phyloP scores from a whole-genome alignment of 2,113 vertebrate species.

The Girardinichthys multiradiatus region DNA sequence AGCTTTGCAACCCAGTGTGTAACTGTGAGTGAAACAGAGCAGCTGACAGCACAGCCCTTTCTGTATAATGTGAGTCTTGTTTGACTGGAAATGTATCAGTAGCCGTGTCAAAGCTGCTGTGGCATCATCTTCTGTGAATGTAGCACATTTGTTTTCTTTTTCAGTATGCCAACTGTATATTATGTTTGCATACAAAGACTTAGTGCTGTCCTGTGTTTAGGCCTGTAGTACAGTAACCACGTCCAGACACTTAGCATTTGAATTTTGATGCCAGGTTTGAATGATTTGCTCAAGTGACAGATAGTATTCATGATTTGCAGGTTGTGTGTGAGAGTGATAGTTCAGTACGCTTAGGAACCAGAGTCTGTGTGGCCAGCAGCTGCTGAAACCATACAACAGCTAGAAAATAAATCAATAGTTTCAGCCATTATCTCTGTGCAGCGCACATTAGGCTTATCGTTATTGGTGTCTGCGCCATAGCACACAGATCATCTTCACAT shows the following conservation, averaged over 20 bases:
- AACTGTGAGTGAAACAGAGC: constrained; percentile 16
- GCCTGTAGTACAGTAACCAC: background rate
- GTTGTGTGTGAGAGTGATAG: constrained; percentile 2
- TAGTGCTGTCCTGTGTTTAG: constrained; percentile 7
- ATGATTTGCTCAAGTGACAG: constrained; percentile 5
- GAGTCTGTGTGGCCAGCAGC: constrained; percentile 25
- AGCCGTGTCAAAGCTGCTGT: constrained; percentile 22
- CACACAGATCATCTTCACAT: constrained; percentile 33
- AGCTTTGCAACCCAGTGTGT: constrained; percentile 21
- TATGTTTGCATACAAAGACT: constrained; percentile 38
- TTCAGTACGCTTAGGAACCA: constrained; percentile 9
- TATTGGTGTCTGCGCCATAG: constrained; percentile 37
- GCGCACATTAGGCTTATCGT: constrained; percentile 50
- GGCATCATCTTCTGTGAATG: constrained; percentile 26
- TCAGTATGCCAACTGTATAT: constrained; percentile 20
- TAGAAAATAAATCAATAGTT: constrained; percentile 63
- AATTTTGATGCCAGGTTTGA: background rate
- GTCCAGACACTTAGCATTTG: constrained; percentile 1
- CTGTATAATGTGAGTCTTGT: constrained; percentile 16
- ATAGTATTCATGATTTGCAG: background rate
- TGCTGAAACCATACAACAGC: constrained; percentile 41
- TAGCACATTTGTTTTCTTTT: constrained; percentile 3
- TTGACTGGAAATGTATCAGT: constrained; percentile 24
- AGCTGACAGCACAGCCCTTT: constrained; percentile 4
- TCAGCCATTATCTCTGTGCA: constrained; percentile 58